Evolutionary conservation across 2,113 vertebrate species (phyloP).

Genomic region (Theropithecus gelada): DNA sequence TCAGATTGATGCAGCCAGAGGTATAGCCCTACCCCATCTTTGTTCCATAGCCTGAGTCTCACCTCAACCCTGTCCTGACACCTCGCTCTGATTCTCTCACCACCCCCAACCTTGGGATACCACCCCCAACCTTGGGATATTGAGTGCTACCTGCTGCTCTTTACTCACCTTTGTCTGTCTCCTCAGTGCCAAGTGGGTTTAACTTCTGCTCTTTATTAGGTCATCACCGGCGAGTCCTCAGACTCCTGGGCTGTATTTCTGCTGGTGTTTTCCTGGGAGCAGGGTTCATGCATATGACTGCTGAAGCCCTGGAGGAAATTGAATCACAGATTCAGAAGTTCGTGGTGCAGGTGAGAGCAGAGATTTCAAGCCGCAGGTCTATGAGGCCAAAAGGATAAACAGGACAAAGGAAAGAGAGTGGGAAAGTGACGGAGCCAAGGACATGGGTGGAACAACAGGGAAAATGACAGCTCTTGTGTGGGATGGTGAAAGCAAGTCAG

Average conservation of each 20-base stretch:
- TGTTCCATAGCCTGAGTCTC: neutral
- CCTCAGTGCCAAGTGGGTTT: neutral
- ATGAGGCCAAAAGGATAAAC: neutral
- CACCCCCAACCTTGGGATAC: neutral
- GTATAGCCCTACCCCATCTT: constrained; percentile 42
- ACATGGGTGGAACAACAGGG: rapidly evolving
- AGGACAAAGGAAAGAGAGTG: neutral
- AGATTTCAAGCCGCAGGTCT: neutral
- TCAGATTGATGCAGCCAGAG: constrained; percentile 75
- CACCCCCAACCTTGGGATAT: neutral
- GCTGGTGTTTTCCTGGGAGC: constrained; percentile 81
- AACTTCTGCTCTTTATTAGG: constrained; percentile 57
- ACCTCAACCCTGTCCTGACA: neutral
- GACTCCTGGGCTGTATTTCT: constrained; percentile 77
- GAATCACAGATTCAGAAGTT: constrained; percentile 69
- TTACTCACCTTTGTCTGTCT: neutral
- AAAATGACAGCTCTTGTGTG: neutral
- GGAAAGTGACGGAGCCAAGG: neutral
- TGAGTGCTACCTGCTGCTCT: neutral
- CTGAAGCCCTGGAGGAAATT: constrained; percentile 77
- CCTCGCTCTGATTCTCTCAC: neutral
- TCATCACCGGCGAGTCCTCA: constrained; percentile 69
- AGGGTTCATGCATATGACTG: constrained; percentile 80
- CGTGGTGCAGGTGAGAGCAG: constrained; percentile 56
- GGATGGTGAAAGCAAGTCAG: neutral